Percentiles rank a stretch among this genome's conserved stretches.
Conservation (phyloP, 2,888 invertebrate species). For the Crematogaster levior region DNA sequence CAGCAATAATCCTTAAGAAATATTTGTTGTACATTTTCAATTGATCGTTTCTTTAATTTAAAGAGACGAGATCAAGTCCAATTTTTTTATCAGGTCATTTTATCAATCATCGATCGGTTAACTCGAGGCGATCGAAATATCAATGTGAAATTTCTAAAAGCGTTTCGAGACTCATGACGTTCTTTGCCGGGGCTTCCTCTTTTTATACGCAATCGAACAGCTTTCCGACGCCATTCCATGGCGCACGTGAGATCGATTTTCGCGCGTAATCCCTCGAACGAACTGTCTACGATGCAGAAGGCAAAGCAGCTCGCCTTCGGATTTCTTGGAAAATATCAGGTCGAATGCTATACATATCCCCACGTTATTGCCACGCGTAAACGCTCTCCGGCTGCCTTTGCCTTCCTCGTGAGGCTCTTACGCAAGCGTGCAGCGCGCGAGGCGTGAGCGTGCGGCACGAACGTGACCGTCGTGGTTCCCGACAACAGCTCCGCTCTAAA, state of each 20-base stretch:
- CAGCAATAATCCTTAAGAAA: background rate
- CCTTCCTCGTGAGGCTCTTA: conserved; percentile 26
- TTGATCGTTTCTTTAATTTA: background rate
- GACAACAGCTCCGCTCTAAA: background rate
- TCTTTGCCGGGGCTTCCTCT: background rate
- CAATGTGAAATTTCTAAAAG: background rate
- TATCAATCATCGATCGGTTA: background rate
- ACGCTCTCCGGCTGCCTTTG: conserved; percentile 24
- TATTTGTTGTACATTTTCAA: background rate
- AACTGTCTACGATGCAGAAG: conserved; percentile 17
- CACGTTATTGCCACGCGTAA: conserved; percentile 36
- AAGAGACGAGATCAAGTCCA: background rate
- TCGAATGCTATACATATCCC: conserved; percentile 25
- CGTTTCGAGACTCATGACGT: background rate
- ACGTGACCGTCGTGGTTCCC: conserved; percentile 10
- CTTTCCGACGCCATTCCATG: conserved; percentile 1
- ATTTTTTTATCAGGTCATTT: background rate
- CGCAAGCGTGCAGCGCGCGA: conserved; percentile 32
- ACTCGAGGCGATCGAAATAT: background rate
- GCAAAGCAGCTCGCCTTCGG: conserved; percentile 24
- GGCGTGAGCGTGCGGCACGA: conserved; percentile 10
- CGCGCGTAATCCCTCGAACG: conserved; percentile 44
- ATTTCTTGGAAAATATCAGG: conserved; percentile 37
- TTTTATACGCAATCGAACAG: background rate
- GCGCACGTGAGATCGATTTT: conserved; percentile 36